Percentiles rank a stretch among this genome's conserved stretches.
These are phyloP conservation scores for Drosophila lacteicornis DNA, from an alignment of 1,140 invertebrate genomes.

Conservation along the genomic window DNA sequence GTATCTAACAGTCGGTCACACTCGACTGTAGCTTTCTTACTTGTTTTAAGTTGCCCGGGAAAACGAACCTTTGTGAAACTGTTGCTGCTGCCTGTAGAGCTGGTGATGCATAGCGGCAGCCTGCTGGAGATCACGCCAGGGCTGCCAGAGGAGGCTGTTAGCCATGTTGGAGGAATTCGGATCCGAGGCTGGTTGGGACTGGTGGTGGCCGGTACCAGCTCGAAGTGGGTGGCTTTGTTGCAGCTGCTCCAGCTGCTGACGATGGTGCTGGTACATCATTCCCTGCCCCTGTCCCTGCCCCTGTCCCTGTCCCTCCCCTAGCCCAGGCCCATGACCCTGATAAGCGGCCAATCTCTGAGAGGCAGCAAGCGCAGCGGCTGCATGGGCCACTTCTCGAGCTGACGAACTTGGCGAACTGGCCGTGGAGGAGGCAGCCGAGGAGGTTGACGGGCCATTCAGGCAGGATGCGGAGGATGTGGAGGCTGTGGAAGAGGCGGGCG, in stretches of 20 bases:
- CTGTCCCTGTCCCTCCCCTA: slow-evolving; percentile 13
- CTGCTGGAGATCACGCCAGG: slow-evolving; percentile 78
- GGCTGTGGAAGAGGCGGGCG: slow-evolving; percentile 22
- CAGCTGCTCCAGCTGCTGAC: slow-evolving; percentile 34
- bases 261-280: slow-evolving; percentile 36
- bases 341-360: slow-evolving; percentile 50
- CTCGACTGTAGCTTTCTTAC: too few relatives aligned
- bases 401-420: slow-evolving; percentile 60
- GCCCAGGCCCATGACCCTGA: slow-evolving; percentile 18
- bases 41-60: not conserved
- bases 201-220: slow-evolving; percentile 26
- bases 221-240: slow-evolving; percentile 35
- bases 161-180: slow-evolving; percentile 72
- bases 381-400: slow-evolving; percentile 27
- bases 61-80: slow-evolving; percentile 79
- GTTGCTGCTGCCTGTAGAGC: slow-evolving; percentile 73
- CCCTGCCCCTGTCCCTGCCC: slow-evolving; percentile 13
- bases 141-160: slow-evolving; percentile 80
- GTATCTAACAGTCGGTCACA: too few relatives aligned
- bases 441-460: slow-evolving; percentile 25
- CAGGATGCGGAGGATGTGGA: slow-evolving; percentile 38
- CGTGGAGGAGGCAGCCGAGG: slow-evolving; percentile 62
- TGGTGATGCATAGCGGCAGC: slow-evolving; percentile 79
- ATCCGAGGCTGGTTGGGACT: slow-evolving; percentile 40
- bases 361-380: slow-evolving; percentile 54